These are phyloP conservation scores for Carpatolechia fugitivella DNA, from an alignment of 2,888 invertebrate genomes.

Conservation along the genomic window DNA sequence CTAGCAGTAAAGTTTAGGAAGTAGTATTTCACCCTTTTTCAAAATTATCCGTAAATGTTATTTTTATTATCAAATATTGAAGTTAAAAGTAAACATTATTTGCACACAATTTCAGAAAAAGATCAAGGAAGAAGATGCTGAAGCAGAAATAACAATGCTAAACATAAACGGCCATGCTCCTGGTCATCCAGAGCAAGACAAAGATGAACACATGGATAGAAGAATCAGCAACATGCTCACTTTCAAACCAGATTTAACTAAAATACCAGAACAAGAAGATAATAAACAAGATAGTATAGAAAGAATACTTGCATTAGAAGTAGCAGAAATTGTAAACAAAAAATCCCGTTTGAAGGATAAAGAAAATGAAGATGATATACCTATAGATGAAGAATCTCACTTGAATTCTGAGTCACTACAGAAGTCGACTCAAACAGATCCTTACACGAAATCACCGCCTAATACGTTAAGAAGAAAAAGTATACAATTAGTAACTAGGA, in stretches of 20 bases:
- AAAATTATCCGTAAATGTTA: too few species aligned
- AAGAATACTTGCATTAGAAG: slow-evolving; percentile 53
- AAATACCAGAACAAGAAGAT: slow-evolving; percentile 39
- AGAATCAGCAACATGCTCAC: slow-evolving; percentile 63
- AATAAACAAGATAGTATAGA: slow-evolving; percentile 44
- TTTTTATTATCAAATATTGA: background rate
- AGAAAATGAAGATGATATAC: slow-evolving; percentile 23
- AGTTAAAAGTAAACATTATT: background rate
- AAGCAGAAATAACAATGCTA: slow-evolving; percentile 45
- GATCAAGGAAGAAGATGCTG: slow-evolving; percentile 53
- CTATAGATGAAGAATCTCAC: slow-evolving; percentile 36
- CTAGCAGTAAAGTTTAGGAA: too few species aligned
- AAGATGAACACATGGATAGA: slow-evolving; percentile 51
- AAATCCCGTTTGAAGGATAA: slow-evolving; percentile 38
- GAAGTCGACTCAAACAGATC: slow-evolving; percentile 54
- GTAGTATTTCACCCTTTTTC: too few species aligned
- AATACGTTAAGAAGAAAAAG: slow-evolving; percentile 60
- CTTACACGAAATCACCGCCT: slow-evolving; percentile 42
- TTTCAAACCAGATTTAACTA: slow-evolving; percentile 54
- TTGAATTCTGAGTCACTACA: slow-evolving; percentile 39
- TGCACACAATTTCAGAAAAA: slow-evolving; percentile 56
- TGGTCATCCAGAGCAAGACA: slow-evolving; percentile 32
- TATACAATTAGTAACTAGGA: slow-evolving; percentile 52
- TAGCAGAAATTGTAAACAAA: slow-evolving; percentile 53
- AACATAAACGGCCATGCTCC: slow-evolving; percentile 50